Evolutionary conservation across 1,140 invertebrate species (phyloP), one percentile per base, ranked within the genome.

Genomic region (Hormaphis cornu): DNA sequence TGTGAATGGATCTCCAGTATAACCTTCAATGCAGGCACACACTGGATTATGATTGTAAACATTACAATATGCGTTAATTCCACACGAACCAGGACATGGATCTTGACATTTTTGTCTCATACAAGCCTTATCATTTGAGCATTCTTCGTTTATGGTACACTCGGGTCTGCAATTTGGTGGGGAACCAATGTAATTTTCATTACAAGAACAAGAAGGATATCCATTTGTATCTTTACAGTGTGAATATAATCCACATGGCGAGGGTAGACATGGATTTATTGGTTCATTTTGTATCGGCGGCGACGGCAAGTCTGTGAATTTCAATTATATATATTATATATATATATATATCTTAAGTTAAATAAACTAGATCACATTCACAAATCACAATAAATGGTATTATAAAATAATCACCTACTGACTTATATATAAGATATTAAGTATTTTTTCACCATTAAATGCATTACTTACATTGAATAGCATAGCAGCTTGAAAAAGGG

Each of bases 1-100:
- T 26, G 83, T 76, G 73, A 89, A 89, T 50, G 89, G 88, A 82
- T 91, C 86, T 40, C 89, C 88, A 56, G 82, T 82, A 76, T 82
- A 86, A 66, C 83, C 81, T 50, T 80, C 74, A 20, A 81, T 81
- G 75, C 89, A 91, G 74, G 82, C 83, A 75, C 88, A 87, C 26
- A 83, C 78, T n/a, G 84, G 82, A 56, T 79, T 80, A 73, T 87
- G 85, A 75, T 85, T 87, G 33, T 86, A 77, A 14, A 87, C 85
- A 59, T 82, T 78, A 75, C 87, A 89, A 61, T 85, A 82, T 10
- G 87, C 84, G 71, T 81, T 81, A 6, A 71, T 73, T 14, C 83
- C 84, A 75, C 85, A 87, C 14, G 79, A 77, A 70, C 78, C 78
- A 22, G 76, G 76, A 71, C 84, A 86, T 46, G 83, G 83, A 72